A percentile compares a stretch with the other conserved stretches of the same genome.
Conservation (phyloP, 2,888 invertebrate species). For the Rhorus exstirpatorius region DNA sequence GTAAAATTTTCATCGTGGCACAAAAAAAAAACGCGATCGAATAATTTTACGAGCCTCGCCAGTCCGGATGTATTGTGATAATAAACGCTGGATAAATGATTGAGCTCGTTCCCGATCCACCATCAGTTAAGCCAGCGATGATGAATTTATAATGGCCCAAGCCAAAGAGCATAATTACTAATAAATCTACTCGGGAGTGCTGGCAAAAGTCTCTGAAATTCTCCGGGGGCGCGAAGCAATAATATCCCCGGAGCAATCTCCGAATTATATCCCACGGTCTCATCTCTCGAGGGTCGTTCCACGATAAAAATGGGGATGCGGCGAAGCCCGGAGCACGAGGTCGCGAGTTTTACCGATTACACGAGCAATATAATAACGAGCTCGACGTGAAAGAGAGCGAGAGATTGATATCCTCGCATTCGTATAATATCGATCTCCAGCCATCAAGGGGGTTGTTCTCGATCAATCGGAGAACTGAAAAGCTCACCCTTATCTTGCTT, state of each 20-base stretch:
- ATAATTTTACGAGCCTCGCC: no score
- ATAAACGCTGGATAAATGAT: no score
- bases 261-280: slow-evolving; percentile 28
- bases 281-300: slow-evolving; percentile 23
- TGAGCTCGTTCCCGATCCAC: no score
- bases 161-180: slow-evolving; percentile 25
- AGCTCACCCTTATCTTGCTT: not conserved
- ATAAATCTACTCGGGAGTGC: slow-evolving; percentile 19
- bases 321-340: slow-evolving; percentile 50
- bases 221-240: slow-evolving; percentile 48
- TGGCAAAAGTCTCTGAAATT: slow-evolving; percentile 34
- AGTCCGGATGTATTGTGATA: no score
- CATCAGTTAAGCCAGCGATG: not conserved
- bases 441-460: slow-evolving; percentile 3
- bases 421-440: slow-evolving; percentile 25
- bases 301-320: slow-evolving; percentile 33
- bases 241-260: slow-evolving; percentile 60
- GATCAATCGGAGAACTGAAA: slow-evolving; percentile 24
- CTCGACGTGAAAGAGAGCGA: slow-evolving; percentile 13
- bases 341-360: slow-evolving; percentile 57
- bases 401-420: slow-evolving; percentile 11
- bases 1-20: no score
- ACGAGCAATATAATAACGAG: slow-evolving; percentile 61
- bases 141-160: slow-evolving; percentile 22
- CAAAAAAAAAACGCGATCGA: no score